Percentiles rank a stretch among this genome's conserved stretches.
Conservation (phyloP, 2,797 vertebrate species). For the Paramormyrops hopkinsi region DNA sequence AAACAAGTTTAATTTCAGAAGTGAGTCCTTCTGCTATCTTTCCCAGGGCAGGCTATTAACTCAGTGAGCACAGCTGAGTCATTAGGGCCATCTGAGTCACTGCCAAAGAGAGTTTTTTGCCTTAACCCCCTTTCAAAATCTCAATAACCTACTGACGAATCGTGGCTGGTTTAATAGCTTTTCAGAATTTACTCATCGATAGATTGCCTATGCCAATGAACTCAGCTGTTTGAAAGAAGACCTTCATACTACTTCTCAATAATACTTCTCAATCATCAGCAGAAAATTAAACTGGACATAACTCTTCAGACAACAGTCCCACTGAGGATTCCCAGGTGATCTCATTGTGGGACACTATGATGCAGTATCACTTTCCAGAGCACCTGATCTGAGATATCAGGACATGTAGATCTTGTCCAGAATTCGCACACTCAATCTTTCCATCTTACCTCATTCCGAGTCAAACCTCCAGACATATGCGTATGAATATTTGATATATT, state of each 20-base stretch:
- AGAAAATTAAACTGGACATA: not conserved
- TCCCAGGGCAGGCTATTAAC: constrained; percentile 2
- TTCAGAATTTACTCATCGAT: not conserved
- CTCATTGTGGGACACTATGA: not conserved
- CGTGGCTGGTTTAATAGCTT: not conserved
- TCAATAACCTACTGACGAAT: not conserved
- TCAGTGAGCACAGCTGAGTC: not conserved
- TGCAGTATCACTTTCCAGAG: not conserved
- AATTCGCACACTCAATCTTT: not conserved
- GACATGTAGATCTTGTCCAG: not conserved
- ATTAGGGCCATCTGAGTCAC: not conserved
- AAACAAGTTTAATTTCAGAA: not conserved
- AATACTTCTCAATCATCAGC: not conserved
- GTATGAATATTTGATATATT: constrained; percentile 11
- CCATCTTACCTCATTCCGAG: not conserved
- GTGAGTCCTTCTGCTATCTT: not conserved
- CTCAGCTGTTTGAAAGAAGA: not conserved
- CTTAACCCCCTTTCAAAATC: not conserved
- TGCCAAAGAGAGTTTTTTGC: not conserved
- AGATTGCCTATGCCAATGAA: not conserved
- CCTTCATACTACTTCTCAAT: not conserved
- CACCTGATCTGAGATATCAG: not conserved
- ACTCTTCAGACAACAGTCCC: not conserved
- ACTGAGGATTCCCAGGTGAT: not conserved
- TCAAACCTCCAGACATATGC: not conserved